Evolutionary conservation across 2,113 vertebrate species (phyloP).

Genomic region (Bufo gargarizans): DNA sequence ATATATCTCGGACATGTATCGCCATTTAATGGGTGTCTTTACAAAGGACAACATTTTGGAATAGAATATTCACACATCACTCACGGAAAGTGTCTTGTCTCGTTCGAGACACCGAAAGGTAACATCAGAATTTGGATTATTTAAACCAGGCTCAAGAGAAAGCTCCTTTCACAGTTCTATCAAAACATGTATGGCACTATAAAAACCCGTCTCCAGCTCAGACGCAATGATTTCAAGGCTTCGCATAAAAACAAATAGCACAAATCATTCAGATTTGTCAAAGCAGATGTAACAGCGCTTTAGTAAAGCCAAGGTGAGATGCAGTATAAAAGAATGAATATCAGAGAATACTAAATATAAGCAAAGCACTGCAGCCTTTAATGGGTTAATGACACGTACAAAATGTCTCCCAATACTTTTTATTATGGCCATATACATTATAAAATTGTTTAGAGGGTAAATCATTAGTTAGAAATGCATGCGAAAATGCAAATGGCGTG

Average conservation of each 20-base stretch:
- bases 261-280: not conserved
- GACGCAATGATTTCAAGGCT: not conserved
- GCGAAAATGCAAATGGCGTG: too few relatives aligned
- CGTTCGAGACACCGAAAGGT: not conserved
- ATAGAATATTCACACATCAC: not conserved
- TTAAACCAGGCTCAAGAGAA: not conserved
- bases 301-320: not conserved
- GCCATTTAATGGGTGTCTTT: not conserved
- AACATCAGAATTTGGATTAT: not conserved
- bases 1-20: not conserved
- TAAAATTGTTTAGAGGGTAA: not conserved
- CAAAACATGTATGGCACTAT: not conserved
- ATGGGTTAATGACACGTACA: not conserved
- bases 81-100: not conserved
- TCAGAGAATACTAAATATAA: not conserved
- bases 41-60: not conserved
- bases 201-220: not conserved
- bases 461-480: not conserved
- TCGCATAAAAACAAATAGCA: not conserved
- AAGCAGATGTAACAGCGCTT: not conserved
- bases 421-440: not conserved
- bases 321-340: not conserved
- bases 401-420: not conserved
- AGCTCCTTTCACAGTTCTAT: not conserved
- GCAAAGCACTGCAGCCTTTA: not conserved